A percentile compares a stretch with the other conserved stretches of the same genome.
Evolutionary conservation across 1,140 invertebrate species (phyloP).

Genomic region (Tenebrio molitor): DNA sequence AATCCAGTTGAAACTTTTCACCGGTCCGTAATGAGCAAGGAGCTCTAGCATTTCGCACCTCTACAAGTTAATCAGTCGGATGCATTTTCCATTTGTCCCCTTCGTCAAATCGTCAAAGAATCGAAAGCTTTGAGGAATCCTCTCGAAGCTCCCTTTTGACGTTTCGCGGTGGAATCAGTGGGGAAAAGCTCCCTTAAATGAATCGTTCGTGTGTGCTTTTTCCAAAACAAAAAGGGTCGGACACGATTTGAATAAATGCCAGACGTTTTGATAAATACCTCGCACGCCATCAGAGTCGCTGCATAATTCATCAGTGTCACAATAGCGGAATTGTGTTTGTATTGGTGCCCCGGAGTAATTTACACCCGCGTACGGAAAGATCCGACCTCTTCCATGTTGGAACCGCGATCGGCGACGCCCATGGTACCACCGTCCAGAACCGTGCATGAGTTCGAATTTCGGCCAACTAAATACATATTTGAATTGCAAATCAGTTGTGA

Average conservation of each 20-base stretch:
- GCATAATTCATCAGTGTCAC: slow-evolving; percentile 15
- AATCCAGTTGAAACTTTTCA: no score
- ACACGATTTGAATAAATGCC: slow-evolving; percentile 16
- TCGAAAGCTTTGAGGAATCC: slow-evolving; percentile 4
- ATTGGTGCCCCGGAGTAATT: slow-evolving; percentile 14
- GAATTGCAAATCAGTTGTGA: slow-evolving; percentile 18
- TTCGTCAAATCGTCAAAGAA: slow-evolving; percentile 20
- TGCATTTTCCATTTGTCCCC: slow-evolving; percentile 20
- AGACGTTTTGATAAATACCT: slow-evolving; percentile 6
- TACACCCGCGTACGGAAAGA: slow-evolving; percentile 16
- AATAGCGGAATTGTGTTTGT: background rate
- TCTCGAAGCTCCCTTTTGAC: slow-evolving; percentile 15
- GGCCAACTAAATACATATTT: slow-evolving; percentile 8
- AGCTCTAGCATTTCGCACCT: slow-evolving; percentile 18
- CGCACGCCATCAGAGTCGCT: background rate
- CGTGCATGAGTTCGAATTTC: slow-evolving; percentile 30
- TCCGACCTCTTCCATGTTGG: slow-evolving; percentile 1
- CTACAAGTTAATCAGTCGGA: no score
- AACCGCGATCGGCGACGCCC: background rate
- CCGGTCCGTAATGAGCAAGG: background rate
- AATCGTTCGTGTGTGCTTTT: slow-evolving; percentile 25
- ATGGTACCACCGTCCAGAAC: background rate
- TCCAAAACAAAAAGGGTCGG: background rate
- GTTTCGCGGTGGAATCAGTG: background rate
- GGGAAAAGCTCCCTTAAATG: slow-evolving; percentile 21